These are phyloP conservation scores for Platycheirus rosarum DNA, from an alignment of 2,888 invertebrate genomes.

Conservation along the genomic window DNA sequence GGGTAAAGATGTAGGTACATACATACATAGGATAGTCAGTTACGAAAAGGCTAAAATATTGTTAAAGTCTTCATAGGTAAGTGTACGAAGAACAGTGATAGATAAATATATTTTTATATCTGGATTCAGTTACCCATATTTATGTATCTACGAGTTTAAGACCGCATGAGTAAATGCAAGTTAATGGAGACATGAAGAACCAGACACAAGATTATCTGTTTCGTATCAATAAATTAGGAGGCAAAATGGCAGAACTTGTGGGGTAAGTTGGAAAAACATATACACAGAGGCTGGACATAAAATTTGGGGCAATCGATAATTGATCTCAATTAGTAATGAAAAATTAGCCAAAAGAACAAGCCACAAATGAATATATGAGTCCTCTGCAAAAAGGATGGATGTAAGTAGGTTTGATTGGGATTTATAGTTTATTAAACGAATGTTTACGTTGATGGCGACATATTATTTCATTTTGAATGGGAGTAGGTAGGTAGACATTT, in stretches of 20 bases:
- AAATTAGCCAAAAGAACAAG: constrained; percentile 28
- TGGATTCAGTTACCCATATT: neutral
- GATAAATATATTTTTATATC: neutral
- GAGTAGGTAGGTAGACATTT: no score
- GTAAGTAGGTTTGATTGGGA: neutral
- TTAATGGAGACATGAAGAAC: constrained; percentile 65
- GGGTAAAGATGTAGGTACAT: constrained; percentile 4
- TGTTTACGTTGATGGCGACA: no score
- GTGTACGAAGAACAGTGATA: neutral
- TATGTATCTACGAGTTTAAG: neutral
- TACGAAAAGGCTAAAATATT: no score
- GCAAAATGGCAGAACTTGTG: constrained; percentile 51
- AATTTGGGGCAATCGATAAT: constrained; percentile 67
- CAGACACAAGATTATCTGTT: constrained; percentile 64
- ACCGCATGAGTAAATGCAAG: constrained; percentile 51
- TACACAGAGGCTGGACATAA: constrained; percentile 23
- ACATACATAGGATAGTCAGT: neutral
- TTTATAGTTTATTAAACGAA: constrained; percentile 3
- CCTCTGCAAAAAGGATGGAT: neutral
- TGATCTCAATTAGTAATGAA: constrained; percentile 68
- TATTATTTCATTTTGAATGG: no score
- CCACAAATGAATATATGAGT: neutral
- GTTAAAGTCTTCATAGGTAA: neutral
- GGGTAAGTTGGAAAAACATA: constrained; percentile 51
- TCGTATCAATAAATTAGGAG: constrained; percentile 72